phyloP scores from a whole-genome alignment of 2,113 vertebrate species.

The Thermophis baileyi region DNA sequence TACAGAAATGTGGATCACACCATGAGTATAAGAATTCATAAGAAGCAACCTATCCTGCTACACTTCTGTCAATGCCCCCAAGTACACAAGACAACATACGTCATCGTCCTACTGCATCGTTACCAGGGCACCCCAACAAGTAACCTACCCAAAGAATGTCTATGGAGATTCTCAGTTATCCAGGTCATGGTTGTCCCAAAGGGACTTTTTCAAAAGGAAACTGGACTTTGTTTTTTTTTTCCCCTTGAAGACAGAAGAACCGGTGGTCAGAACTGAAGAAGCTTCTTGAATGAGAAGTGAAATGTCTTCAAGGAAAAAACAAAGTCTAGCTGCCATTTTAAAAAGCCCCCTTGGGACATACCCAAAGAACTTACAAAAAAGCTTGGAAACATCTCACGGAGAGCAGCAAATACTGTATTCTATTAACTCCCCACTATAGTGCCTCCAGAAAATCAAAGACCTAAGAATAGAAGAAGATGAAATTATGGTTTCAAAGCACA shows the following conservation, averaged over 20 bases:
- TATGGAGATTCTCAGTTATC: too few species aligned
- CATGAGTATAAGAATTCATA: neutral
- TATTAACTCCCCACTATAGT: neutral
- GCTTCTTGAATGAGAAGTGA: neutral
- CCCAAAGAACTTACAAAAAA: neutral
- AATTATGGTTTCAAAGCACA: neutral
- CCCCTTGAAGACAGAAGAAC: neutral
- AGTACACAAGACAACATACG: neutral
- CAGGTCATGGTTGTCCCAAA: too few species aligned
- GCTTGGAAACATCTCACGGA: neutral
- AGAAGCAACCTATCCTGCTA: neutral
- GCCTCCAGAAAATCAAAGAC: neutral
- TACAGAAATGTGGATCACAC: neutral
- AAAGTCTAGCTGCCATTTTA: neutral
- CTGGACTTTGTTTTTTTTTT: too few species aligned
- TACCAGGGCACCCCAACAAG: neutral
- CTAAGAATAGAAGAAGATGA: neutral
- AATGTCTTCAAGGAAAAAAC: neutral
- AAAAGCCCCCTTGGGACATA: neutral
- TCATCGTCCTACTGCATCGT: neutral
- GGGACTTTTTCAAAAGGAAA: too few species aligned
- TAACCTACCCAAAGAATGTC: neutral
- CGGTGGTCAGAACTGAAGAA: neutral
- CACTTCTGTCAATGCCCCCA: neutral
- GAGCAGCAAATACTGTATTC: neutral